Percentiles rank a stretch among this genome's conserved stretches.
Conservation (phyloP, 1,140 invertebrate species). For the Achroia grisella region DNA sequence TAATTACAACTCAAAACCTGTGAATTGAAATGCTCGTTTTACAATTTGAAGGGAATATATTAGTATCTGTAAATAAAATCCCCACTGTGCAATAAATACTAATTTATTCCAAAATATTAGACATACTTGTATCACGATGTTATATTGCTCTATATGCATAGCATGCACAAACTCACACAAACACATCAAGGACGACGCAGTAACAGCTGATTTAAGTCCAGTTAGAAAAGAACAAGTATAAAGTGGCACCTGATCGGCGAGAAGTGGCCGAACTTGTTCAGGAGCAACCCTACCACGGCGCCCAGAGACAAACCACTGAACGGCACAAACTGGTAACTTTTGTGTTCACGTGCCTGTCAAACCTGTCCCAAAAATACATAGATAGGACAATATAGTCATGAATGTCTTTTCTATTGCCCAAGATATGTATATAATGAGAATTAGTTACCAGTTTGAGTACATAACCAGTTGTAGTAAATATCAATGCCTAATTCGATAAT, state of each 20-base stretch:
- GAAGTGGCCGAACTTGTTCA: slow-evolving; percentile 67
- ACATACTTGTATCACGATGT: too few relatives aligned
- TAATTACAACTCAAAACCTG: background rate
- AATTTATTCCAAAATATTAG: too few relatives aligned
- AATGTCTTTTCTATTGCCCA: too few relatives aligned
- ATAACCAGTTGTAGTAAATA: too few relatives aligned
- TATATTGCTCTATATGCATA: background rate
- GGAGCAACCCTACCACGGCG: slow-evolving; percentile 46
- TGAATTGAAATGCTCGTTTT: slow-evolving; percentile 27
- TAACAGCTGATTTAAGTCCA: slow-evolving; percentile 65
- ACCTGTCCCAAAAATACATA: slow-evolving; percentile 27
- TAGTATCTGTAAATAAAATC: background rate
- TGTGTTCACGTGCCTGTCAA: slow-evolving; percentile 56
- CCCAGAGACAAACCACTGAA: slow-evolving; percentile 46
- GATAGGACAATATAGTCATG: too few relatives aligned
- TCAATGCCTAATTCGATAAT: too few relatives aligned
- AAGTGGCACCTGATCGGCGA: slow-evolving; percentile 64
- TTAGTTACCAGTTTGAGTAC: too few relatives aligned
- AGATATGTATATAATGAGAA: background rate
- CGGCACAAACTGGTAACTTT: slow-evolving; percentile 67
- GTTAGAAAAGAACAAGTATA: slow-evolving; percentile 69
- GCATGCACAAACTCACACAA: background rate
- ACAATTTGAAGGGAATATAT: background rate
- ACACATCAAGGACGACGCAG: slow-evolving; percentile 24
- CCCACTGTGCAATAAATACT: too few relatives aligned